A percentile compares a stretch with the other conserved stretches of the same genome.
Evolutionary conservation across 2,113 vertebrate species (phyloP).

Genomic region (Nesoenas mayeri): DNA sequence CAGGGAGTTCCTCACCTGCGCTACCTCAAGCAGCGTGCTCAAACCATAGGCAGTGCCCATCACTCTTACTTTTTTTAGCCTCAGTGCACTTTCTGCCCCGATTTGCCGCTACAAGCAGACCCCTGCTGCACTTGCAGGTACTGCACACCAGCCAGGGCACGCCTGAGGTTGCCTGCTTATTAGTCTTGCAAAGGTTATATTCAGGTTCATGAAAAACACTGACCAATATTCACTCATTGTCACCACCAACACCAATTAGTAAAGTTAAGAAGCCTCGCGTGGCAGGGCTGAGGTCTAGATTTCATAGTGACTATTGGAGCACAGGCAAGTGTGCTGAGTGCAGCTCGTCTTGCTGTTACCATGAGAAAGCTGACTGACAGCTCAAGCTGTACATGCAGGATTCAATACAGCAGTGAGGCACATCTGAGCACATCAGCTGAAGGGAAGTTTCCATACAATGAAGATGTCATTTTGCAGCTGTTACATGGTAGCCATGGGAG

Average conservation of each 20-base stretch:
- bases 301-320: accelerated
- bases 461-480: neutral
- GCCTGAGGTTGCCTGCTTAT: neutral
- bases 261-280: neutral
- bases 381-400: neutral
- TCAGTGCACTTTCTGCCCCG: neutral
- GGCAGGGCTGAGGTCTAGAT: neutral
- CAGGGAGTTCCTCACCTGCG: neutral
- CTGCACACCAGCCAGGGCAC: neutral
- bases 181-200: neutral
- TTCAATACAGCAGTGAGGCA: neutral
- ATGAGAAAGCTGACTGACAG: neutral
- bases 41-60: neutral
- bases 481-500: neutral
- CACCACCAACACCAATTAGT: neutral
- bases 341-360: neutral
- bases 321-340: neutral
- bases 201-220: neutral
- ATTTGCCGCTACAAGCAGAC: neutral
- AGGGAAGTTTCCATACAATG: neutral
- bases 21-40: neutral
- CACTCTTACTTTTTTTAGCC: neutral
- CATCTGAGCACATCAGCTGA: neutral
- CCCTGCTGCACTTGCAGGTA: neutral
- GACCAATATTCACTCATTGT: no score